Conservation (phyloP, 2,113 vertebrate species). For the Chlorodrepanis virens region DNA sequence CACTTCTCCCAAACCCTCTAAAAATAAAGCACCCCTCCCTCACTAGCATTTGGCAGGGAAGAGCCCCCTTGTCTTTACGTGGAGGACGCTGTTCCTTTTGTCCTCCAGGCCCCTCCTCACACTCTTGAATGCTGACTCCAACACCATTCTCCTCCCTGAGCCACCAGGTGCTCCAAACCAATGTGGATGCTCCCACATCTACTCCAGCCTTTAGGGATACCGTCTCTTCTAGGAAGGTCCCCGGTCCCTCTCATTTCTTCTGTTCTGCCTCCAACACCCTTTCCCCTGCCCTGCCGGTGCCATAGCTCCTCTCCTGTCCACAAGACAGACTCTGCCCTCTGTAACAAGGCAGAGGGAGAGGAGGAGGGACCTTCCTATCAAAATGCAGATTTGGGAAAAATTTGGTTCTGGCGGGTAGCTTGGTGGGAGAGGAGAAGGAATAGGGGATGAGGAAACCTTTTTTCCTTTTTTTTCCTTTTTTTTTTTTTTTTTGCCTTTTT, state of each 20-base stretch:
- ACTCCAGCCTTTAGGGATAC: not conserved
- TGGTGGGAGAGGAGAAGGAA: not conserved
- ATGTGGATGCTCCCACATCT: not conserved
- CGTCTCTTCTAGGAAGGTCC: not conserved
- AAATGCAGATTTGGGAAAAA: not conserved
- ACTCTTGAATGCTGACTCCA: not conserved
- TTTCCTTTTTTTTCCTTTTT: not conserved
- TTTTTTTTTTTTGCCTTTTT: not conserved
- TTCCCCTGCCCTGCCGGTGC: not conserved
- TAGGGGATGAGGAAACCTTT: not conserved
- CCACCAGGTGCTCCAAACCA: not conserved
- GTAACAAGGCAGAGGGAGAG: not conserved
- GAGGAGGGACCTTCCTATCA: not conserved
- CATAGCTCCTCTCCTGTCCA: not conserved
- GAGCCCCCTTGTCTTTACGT: not conserved
- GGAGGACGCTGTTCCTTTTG: not conserved
- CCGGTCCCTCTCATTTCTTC: not conserved
- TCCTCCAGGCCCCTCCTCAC: not conserved
- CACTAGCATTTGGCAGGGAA: not conserved
- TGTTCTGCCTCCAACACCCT: not conserved
- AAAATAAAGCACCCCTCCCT: not conserved
- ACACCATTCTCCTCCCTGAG: not conserved
- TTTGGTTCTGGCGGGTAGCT: conserved; percentile 20
- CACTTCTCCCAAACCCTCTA: not conserved
- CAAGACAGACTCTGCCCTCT: not conserved